Evolutionary conservation across 2,113 vertebrate genomes (phyloP), one percentile per base, ranked within the genome.

Genomic region (Ifrita kowaldi): DNA sequence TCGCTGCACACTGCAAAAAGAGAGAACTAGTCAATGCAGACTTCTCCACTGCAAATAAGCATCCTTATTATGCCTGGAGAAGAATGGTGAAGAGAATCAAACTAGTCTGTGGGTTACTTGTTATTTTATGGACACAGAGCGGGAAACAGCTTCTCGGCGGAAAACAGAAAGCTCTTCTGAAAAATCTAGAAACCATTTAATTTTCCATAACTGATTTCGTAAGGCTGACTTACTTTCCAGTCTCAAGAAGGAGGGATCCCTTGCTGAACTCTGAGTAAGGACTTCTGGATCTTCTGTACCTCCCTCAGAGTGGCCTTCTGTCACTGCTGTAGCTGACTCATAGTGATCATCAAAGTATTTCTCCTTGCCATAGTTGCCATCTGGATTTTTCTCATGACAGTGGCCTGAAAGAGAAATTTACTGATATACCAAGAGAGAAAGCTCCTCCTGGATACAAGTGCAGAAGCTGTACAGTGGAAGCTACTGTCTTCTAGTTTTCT

Each of bases 141-240:
- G 5, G 28, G 7, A 57, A 94, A 67, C 0, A 46, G 35, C 10
- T 92, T 73, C 35, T 50, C 10, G 9, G 63, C 77, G 9, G 41
- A 71, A 94, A 89, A 35, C 22, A 71, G 55, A 42, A 18, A 87
- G 71, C 18, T 84, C 46, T 68, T 89, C 63, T 55, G 47, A 37
- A 96, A 78, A 94, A 89, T 8, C 22, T 28, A 78, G 76, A 85
- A 93, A 89, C 23, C 2, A 11, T 92, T 75, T 95, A 5, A 55
- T 86, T 90, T 69, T 24, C 50, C 71, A 86, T 73, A 68, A 87
- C 28, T 44, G 30, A 41, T 69, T 86, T 89, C 65, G 50, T 90
- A 96, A 93, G 59, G 68, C 19, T 89, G 75, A 97, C 98, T 98
- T 98, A 98, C 98, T 98, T 96, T 98, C 98, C 77, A 98, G 94